Percentiles rank a stretch among this genome's conserved stretches.
Conservation (phyloP, 2,888 invertebrate species). For the Julus scandinavius region DNA sequence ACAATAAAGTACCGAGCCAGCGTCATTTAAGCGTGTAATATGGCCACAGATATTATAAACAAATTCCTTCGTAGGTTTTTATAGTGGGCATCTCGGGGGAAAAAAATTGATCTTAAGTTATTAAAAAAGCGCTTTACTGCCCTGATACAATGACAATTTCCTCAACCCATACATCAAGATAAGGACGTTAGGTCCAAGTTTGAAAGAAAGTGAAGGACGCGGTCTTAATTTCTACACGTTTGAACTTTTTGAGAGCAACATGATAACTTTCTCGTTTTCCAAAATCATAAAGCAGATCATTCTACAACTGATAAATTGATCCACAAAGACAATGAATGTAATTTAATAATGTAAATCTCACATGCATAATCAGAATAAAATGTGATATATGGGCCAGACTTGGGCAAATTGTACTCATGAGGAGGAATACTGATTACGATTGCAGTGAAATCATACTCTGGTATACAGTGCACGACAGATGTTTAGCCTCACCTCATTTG, state of each 20-base stretch:
- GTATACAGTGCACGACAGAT: too few species aligned
- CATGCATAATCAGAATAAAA: too few species aligned
- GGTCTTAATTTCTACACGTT: background rate
- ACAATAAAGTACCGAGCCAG: background rate
- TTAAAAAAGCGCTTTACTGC: background rate
- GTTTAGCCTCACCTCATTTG: too few species aligned
- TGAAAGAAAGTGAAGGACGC: background rate
- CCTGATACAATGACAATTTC: background rate
- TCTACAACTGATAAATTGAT: background rate
- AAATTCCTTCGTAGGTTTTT: background rate
- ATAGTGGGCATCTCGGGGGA: background rate
- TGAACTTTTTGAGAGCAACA: background rate
- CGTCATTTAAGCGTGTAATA: slow-evolving; percentile 33
- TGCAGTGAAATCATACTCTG: too few species aligned
- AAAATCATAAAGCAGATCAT: too few species aligned
- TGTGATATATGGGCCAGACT: too few species aligned
- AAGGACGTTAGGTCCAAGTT: background rate
- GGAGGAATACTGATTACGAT: too few species aligned
- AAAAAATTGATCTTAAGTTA: background rate
- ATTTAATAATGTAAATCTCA: background rate
- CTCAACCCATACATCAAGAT: background rate
- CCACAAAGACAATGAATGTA: background rate
- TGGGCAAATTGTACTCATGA: too few species aligned
- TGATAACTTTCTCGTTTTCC: too few species aligned
- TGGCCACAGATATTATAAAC: slow-evolving; percentile 8